Base-by-base conservation (phyloP, 2,113 vertebrate genomes). In the Charadrius vociferus region DNA sequence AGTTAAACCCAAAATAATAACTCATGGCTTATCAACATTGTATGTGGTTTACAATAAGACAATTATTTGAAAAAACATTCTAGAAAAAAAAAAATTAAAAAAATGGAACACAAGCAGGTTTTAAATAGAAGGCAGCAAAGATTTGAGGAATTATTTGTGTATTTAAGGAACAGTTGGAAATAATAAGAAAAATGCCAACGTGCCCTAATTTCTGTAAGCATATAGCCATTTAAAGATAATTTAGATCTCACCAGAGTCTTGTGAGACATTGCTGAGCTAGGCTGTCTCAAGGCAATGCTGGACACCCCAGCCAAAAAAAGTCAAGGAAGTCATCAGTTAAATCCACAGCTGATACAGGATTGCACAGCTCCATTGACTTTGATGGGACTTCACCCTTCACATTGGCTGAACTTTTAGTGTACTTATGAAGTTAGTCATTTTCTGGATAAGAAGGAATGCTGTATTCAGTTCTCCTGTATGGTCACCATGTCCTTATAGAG, bases 1-100 rank as follows among this genome's bases (percentile, higher is more conserved):
- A 36, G 58, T 73, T 95, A 96, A 91, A 77, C 11, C 21, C 32
- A 78, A 93, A 95, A 81, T 77, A 88, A 89, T 63, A 10, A 92
- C 47, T 89, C 90, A 73, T 41, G 18, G 10, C 12, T 92, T 95
- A 37, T 88, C 75, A 92, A 43, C 34, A 50, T 39, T 37, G 11
- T 39, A 59, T 67, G 24, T n/a, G 12, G 29, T 47, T 81, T 85
- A 41, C 24, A 80, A 53, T 52, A 81, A 88, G 24, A 62, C 24
- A 91, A 79, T 56, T 75, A 79, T 79, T 66, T 87, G 37, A 66
- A 93, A 93, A 90, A 90, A 50, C 10, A 34, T 59, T 67, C 24
- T 10, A 36, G 8, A 43, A 58, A 56, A 67, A 68, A 53, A 63
- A 9, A 65, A 3, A 18, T 73, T 22, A 32, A 17, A 79, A 17